Evolutionary conservation across 2,797 vertebrate species (phyloP).

Genomic region (Lutjanus campechanus): DNA sequence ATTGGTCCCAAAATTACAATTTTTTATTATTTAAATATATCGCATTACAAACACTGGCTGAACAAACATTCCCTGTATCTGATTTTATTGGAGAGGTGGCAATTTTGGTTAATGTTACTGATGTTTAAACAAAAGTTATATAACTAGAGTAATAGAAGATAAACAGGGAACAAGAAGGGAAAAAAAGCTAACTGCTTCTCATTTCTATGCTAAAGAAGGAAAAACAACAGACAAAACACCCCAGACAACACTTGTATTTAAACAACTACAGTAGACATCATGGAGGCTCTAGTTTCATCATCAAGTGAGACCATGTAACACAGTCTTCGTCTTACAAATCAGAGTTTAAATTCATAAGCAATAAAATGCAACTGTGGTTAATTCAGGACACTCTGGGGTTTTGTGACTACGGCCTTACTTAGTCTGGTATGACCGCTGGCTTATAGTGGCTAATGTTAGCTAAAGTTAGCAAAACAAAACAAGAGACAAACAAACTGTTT

Average conservation of each 20-base stretch:
- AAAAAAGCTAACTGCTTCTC: not conserved
- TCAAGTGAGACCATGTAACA: not conserved
- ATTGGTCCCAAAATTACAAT: not conserved
- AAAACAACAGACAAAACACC: not conserved
- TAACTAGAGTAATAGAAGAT: not conserved
- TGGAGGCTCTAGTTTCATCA: not conserved
- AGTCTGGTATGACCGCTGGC: no score
- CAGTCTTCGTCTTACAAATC: not conserved
- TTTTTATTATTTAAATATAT: conserved; percentile 4
- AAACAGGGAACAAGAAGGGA: no score
- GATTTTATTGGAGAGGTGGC: not conserved
- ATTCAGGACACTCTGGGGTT: no score
- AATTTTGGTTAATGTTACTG: not conserved
- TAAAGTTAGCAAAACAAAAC: not conserved
- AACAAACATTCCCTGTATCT: not conserved
- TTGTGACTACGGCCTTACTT: no score
- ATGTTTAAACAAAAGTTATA: not conserved
- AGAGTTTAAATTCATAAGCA: not conserved
- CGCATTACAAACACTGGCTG: conserved; percentile 3
- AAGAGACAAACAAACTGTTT: not conserved
- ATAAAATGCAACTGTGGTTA: no score
- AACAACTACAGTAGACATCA: not conserved
- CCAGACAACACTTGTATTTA: not conserved
- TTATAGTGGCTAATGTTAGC: no score
- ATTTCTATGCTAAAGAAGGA: not conserved